Percentiles rank a stretch among this genome's conserved stretches.
Conservation (phyloP, 2,113 vertebrate species). For the Oncorhynchus tshawytscha region DNA sequence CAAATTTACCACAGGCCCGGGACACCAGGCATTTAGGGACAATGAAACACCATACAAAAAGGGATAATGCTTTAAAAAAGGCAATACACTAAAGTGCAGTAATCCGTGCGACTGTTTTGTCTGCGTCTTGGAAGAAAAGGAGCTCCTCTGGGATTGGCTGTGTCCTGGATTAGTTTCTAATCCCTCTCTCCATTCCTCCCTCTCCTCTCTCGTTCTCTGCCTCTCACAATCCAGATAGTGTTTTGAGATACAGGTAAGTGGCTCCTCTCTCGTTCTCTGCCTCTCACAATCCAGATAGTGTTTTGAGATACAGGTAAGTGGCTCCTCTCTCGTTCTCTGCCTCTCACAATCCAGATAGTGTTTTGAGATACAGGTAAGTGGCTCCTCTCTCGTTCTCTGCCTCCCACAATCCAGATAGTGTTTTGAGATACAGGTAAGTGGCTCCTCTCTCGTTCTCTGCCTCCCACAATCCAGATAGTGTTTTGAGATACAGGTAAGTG, state of each 20-base stretch:
- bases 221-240: conserved; percentile 60
- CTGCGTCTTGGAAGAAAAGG: conserved; percentile 39
- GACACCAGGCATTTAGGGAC: conserved; percentile 1
- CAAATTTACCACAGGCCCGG: neutral
- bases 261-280: conserved; percentile 38
- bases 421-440: conserved; percentile 31
- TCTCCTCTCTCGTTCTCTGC: conserved; percentile 49
- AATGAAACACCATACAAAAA: conserved; percentile 9
- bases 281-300: conserved; percentile 62
- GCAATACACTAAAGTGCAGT: conserved; percentile 34
- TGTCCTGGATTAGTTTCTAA: conserved; percentile 66
- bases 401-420: conserved; percentile 60
- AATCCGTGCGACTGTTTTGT: conserved; percentile 55
- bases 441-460: conserved; percentile 50
- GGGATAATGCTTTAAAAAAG: neutral
- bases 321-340: conserved; percentile 50
- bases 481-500: conserved; percentile 31
- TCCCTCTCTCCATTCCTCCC: conserved; percentile 47
- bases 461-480: conserved; percentile 60
- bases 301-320: conserved; percentile 31
- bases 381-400: conserved; percentile 50
- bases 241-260: conserved; percentile 31
- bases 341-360: conserved; percentile 60
- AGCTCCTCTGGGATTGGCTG: conserved; percentile 57
- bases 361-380: conserved; percentile 31